Evolutionary conservation across 2,113 vertebrate genomes (phyloP).

Genomic region (Lophochroa leadbeateri): DNA sequence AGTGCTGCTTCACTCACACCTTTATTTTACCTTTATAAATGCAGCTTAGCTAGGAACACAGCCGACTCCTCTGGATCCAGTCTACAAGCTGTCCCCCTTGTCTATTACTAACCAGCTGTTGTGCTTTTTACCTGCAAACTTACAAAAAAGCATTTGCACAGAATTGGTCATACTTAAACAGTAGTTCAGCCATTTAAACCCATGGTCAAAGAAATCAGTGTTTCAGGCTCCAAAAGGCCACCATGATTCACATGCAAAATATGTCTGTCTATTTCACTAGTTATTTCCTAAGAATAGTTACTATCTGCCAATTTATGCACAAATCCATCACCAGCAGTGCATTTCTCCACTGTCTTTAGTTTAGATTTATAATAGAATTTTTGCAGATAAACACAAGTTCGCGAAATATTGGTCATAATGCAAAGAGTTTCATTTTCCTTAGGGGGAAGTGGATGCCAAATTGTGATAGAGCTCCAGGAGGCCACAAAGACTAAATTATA

Average conservation of each 20-base stretch:
- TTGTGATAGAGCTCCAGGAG: not conserved
- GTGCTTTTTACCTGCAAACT: not conserved
- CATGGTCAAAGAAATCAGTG: not conserved
- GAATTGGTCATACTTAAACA: not conserved
- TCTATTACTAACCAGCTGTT: not conserved
- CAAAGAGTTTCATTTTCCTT: not conserved
- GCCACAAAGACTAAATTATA: slow-evolving; percentile 10
- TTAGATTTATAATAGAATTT: not conserved
- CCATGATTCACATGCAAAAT: slow-evolving; percentile 4
- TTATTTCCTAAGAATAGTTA: not conserved
- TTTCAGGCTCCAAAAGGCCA: not conserved
- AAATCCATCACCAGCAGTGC: not conserved
- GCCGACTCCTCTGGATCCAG: not conserved
- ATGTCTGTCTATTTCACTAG: not conserved
- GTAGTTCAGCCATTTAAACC: not conserved
- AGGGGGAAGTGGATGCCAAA: slow-evolving; percentile 8
- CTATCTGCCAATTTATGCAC: slow-evolving; percentile 12
- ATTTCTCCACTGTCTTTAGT: not conserved
- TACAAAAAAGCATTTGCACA: not conserved
- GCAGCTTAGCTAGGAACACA: not conserved
- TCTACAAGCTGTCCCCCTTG: not conserved
- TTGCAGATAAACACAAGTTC: not conserved
- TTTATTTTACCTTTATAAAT: not conserved
- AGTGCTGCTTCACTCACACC: not conserved
- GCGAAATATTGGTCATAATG: not conserved